These are phyloP conservation scores for Aradus depressus DNA, from an alignment of 2,888 invertebrate genomes.

Conservation along the genomic window DNA sequence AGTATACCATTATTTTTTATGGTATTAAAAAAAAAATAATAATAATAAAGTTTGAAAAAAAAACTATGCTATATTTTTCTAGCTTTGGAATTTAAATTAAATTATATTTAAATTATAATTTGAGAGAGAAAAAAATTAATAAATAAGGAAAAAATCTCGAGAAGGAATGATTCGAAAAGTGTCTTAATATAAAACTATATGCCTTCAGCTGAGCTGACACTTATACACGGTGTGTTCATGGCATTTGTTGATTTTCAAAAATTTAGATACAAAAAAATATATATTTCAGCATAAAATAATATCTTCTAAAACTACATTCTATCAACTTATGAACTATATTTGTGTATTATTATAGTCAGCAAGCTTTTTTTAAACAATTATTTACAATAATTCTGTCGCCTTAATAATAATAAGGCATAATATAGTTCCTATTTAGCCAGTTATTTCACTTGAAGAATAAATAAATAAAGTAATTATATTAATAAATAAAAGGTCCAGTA, in stretches of 20 bases:
- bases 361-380: neutral
- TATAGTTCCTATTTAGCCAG: slow-evolving; percentile 13
- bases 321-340: neutral
- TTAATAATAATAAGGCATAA: neutral
- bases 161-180: slow-evolving; percentile 4
- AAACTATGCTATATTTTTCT: too few species aligned
- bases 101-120: slow-evolving; percentile 1
- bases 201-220: slow-evolving; percentile 11
- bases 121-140: slow-evolving; percentile 3
- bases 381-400: neutral
- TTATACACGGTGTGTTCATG: slow-evolving; percentile 16
- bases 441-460: too few species aligned
- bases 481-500: too few species aligned
- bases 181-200: slow-evolving; percentile 6
- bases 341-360: neutral
- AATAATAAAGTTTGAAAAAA: too few species aligned
- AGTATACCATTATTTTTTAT: too few species aligned
- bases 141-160: neutral
- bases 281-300: neutral
- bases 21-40: too few species aligned
- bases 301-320: neutral
- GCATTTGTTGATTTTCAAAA: neutral
- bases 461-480: too few species aligned
- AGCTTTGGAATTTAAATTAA: neutral
- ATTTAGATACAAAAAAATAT: slow-evolving; percentile 6